Percentiles rank a stretch among this genome's conserved stretches.
These are phyloP conservation scores for Gulo gulo DNA, from an alignment of 2,113 vertebrate genomes.

Conservation along the genomic window DNA sequence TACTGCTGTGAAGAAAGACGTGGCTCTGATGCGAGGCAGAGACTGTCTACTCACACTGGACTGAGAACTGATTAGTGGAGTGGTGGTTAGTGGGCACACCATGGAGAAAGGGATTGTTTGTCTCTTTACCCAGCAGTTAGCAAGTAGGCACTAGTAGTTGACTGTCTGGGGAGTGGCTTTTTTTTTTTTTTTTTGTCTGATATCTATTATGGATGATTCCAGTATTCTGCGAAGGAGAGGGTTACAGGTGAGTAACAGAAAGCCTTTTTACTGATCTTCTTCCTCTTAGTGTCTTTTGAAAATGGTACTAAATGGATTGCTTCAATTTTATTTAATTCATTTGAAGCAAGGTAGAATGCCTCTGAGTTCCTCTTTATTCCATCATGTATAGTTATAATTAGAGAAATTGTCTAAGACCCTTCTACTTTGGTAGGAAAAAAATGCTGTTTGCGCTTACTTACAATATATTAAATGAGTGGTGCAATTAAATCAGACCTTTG, in stretches of 20 bases:
- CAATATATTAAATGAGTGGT: constrained; percentile 10
- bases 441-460: constrained; percentile 13
- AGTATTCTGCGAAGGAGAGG: constrained; percentile 87
- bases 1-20: constrained; percentile 74
- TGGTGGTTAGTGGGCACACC: constrained; percentile 4
- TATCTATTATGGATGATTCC: constrained; percentile 86
- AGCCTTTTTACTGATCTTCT: constrained; percentile 49
- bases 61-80: not conserved
- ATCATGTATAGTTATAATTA: constrained; percentile 19
- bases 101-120: constrained; percentile 28
- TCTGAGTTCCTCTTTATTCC: constrained; percentile 49
- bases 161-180: constrained; percentile 64
- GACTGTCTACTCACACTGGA: constrained; percentile 59
- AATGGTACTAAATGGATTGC: constrained; percentile 27
- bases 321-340: constrained; percentile 53
- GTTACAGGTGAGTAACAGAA: constrained; percentile 85
- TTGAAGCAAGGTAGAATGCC: not conserved
- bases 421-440: constrained; percentile 52
- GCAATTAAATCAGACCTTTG: constrained; percentile 41
- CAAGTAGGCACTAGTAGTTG: constrained; percentile 63
- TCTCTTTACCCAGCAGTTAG: constrained; percentile 49
- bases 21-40: constrained; percentile 68
- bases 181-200: constrained; percentile 53
- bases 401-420: constrained; percentile 38
- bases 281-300: constrained; percentile 52